A percentile compares a stretch with the other conserved stretches of the same genome.
phyloP scores from a whole-genome alignment of 2,888 invertebrate genomes.

The Agonum fuliginosum region DNA sequence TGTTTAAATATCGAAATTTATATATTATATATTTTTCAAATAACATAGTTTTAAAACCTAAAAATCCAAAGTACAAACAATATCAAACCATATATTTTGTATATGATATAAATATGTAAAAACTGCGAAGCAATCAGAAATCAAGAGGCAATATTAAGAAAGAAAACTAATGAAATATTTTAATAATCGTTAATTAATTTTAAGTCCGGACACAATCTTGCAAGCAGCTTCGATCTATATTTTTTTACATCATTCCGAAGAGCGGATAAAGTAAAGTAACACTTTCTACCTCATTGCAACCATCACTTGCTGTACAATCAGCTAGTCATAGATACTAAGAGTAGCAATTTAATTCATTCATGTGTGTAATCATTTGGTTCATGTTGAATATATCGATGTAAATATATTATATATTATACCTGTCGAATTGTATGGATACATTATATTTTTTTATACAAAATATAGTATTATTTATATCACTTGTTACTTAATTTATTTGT shows the following conservation, averaged over 20 bases:
- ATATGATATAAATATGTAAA: constrained; percentile 23
- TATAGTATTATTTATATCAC: constrained; percentile 71
- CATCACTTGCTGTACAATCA: constrained; percentile 73
- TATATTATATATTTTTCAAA: constrained; percentile 49
- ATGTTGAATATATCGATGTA: constrained; percentile 62
- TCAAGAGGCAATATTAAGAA: constrained; percentile 35
- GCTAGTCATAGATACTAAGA: constrained; percentile 73
- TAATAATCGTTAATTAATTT: constrained; percentile 43
- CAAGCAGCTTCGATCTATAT: constrained; percentile 38
- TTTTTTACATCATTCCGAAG: constrained; percentile 55
- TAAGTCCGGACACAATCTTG: constrained; percentile 32
- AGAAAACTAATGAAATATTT: constrained; percentile 32
- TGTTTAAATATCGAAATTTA: constrained; percentile 55
- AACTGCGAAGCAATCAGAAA: constrained; percentile 37
- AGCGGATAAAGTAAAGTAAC: constrained; percentile 45
- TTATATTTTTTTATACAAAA: constrained; percentile 72
- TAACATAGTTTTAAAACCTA: constrained; percentile 51
- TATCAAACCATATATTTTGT: constrained; percentile 49
- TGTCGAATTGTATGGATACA: constrained; percentile 67
- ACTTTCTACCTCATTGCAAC: constrained; percentile 72
- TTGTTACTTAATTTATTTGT: constrained; percentile 60
- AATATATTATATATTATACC: constrained; percentile 57
- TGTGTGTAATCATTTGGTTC: constrained; percentile 66
- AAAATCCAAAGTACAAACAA: constrained; percentile 55
- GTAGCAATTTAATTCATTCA: constrained; percentile 65